These are phyloP conservation scores for Cataglyphis altisquamis DNA, from an alignment of 2,888 invertebrate genomes.

Conservation along the genomic window DNA sequence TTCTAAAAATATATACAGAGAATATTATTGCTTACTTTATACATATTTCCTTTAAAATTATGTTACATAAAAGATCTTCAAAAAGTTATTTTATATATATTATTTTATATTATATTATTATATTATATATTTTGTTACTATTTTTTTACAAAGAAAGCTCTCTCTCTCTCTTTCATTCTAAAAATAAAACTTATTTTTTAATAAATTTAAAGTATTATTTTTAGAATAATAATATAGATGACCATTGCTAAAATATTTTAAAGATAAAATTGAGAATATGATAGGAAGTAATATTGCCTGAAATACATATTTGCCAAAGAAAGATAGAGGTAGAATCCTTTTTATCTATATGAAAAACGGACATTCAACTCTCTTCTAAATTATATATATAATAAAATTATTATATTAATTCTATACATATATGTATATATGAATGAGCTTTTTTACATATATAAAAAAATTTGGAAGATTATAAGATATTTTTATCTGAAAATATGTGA, in stretches of 20 bases:
- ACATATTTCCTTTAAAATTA: not conserved
- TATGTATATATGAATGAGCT: not conserved
- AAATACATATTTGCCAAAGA: not conserved
- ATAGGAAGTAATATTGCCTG: not conserved
- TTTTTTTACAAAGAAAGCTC: not conserved
- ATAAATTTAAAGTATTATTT: not conserved
- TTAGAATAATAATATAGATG: not conserved
- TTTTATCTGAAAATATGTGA: slow-evolving; percentile 24
- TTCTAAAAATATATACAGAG: not conserved
- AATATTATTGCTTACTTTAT: slow-evolving; percentile 12
- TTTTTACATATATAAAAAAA: not conserved
- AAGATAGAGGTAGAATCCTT: not conserved
- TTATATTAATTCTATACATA: not conserved
- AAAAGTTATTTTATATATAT: not conserved
- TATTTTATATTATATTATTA: not conserved
- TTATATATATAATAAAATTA: not conserved
- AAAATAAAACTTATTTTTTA: not conserved
- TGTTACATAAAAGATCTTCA: not conserved
- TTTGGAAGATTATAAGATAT: not conserved
- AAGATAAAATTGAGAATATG: not conserved
- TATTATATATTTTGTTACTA: not conserved
- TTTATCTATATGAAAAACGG: not conserved
- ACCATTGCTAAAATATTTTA: not conserved
- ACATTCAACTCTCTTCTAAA: slow-evolving; percentile 7
- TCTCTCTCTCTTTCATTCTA: not conserved